phyloP scores from a whole-genome alignment of 1,140 invertebrate species.

The Littorina saxatilis region DNA sequence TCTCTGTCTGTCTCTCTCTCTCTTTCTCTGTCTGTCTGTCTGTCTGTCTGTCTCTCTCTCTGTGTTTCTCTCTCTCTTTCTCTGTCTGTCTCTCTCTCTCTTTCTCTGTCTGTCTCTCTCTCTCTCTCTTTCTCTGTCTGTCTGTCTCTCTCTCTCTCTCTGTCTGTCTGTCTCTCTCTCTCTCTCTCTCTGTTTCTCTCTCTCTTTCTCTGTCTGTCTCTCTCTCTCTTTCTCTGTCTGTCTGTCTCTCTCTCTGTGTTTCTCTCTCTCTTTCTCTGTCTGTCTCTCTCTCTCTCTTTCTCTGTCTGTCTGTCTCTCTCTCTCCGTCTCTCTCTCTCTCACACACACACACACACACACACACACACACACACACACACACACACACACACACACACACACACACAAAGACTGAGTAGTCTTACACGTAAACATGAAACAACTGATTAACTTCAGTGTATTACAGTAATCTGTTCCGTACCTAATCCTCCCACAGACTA shows the following conservation, averaged over 20 bases:
- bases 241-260: neutral
- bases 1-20: no score
- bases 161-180: neutral
- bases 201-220: neutral
- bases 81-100: neutral
- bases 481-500: no score
- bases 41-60: neutral
- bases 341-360: neutral
- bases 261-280: no score
- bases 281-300: neutral
- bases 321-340: neutral
- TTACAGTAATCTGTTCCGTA: no score
- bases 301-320: neutral
- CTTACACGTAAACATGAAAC: neutral
- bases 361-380: neutral
- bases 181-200: no score
- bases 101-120: constrained; percentile 1
- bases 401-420: neutral
- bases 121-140: neutral
- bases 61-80: no score
- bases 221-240: neutral
- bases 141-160: neutral
- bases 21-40: no score
- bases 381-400: neutral
- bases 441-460: no score